Percentiles rank a stretch among this genome's conserved stretches.
phyloP scores from a whole-genome alignment of 37 sponge, comb jelly and placozoan species.

The Beroe forskalii region DNA sequence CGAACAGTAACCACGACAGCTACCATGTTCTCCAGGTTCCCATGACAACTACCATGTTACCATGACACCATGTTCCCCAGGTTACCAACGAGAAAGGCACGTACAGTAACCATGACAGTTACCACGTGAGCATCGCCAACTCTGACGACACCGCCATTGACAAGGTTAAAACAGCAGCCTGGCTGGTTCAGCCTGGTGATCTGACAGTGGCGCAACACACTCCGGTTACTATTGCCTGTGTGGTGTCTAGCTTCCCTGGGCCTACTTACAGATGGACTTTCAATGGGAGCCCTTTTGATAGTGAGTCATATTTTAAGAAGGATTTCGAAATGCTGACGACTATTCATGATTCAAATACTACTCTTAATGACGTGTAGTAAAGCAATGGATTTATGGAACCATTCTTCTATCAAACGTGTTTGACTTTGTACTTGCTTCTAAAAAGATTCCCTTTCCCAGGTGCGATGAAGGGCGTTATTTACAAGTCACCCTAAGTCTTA shows the following conservation, averaged over 20 bases:
- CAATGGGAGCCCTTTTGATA: background rate
- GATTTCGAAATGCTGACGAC: too few species aligned
- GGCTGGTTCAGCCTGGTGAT: constrained; percentile 52
- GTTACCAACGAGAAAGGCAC: constrained; percentile 37
- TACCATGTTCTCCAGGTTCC: too few species aligned
- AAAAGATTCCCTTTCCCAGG: too few species aligned
- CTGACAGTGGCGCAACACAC: constrained; percentile 49
- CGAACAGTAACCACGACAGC: background rate
- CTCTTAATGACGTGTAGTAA: too few species aligned
- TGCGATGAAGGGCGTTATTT: too few species aligned
- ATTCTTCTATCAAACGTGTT: too few species aligned
- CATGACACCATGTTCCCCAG: background rate
- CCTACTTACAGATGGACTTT: constrained; percentile 32
- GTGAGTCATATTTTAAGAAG: too few species aligned
- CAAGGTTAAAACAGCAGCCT: background rate
- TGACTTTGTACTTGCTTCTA: too few species aligned
- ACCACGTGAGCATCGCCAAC: background rate
- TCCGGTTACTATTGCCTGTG: constrained; percentile 54
- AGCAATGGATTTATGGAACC: too few species aligned
- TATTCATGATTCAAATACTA: too few species aligned
- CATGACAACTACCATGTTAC: too few species aligned
- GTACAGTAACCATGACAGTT: background rate
- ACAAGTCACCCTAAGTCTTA: too few species aligned
- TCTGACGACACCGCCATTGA: constrained; percentile 45
- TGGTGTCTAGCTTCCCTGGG: constrained; percentile 30